Base-by-base conservation (phyloP, 2,113 vertebrate genomes). In the Hyaena hyaena region DNA sequence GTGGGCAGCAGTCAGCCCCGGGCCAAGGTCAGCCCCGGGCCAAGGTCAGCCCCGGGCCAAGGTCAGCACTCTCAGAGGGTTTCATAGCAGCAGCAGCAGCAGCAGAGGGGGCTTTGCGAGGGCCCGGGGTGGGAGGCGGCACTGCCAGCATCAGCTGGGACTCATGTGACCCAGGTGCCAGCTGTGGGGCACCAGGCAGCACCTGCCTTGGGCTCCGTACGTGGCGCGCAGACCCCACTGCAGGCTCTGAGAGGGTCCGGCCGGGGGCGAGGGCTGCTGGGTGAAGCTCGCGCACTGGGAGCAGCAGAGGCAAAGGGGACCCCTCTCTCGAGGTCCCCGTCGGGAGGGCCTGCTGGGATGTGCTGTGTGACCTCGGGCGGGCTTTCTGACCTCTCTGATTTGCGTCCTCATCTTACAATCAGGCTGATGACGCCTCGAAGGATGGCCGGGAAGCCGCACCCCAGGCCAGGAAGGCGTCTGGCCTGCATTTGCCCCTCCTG, bases 401-500 rank as follows among this genome's bases (percentile, higher is more conserved):
- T 21, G 48, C 53, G 45, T 53, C 55, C 28, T 65, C 39, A 16
- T 81, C 26, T 81, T 43, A 63, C 55, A 71, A 50, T n/a, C 55
- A 21, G 55, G 15, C 50, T 65, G 58, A 21, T 33, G 35, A 21
- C 5, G 6, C 23, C 48, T 58, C 39, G 43, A 53, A 63, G 82
- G 39, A 3, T 26, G 15, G 2, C 45, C 15, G 55, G 14, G 45
- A 69, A 71, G 84, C 35, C 1, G 12, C 26, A 2, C 50, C 50
- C 43, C 3, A 23, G 39, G 73, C 50, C 53, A 80, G 92, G 48
- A n/a, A 80, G 50, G 83, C 21, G 5, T 65, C 55, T 76, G 79
- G 28, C 45, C 65, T 28, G 10, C 45, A 17, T 43, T 26, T 2
- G 0, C 35, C 5, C 21, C 0, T 45, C 6, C 0, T 2, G 11